A percentile compares a stretch with the other conserved stretches of the same genome.
Conservation (phyloP, 2,888 invertebrate species). For the Drosophila setosimentum region DNA sequence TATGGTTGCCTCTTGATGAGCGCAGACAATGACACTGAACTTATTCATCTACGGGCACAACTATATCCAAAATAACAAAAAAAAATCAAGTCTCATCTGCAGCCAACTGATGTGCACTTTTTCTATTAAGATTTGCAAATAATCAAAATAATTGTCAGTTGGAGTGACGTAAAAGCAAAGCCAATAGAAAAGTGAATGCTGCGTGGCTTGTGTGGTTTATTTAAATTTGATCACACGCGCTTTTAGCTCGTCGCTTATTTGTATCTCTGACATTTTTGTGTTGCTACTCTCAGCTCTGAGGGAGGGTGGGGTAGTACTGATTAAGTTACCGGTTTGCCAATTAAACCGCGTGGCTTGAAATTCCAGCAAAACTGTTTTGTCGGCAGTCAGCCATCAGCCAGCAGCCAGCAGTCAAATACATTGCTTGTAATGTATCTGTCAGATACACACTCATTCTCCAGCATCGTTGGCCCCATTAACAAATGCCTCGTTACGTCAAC, state of each 20-base stretch:
- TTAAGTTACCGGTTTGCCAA: constrained; percentile 68
- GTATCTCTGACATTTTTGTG: constrained; percentile 7
- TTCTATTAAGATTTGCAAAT: background rate
- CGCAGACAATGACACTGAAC: constrained; percentile 60
- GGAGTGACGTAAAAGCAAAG: background rate
- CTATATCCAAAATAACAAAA: background rate
- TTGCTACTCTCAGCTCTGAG: background rate
- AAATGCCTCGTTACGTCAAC: constrained; percentile 23
- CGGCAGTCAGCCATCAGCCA: constrained; percentile 4
- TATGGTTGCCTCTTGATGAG: background rate
- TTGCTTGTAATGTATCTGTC: constrained; percentile 60
- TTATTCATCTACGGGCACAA: background rate
- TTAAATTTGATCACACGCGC: constrained; percentile 20
- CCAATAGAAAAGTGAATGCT: constrained; percentile 7
- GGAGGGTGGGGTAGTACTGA: constrained; percentile 13
- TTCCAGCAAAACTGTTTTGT: constrained; percentile 42
- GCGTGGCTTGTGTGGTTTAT: constrained; percentile 6
- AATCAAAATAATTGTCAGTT: background rate
- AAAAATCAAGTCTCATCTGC: background rate
- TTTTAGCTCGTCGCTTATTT: constrained; percentile 19
- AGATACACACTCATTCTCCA: constrained; percentile 41
- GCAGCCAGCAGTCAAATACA: constrained; percentile 20
- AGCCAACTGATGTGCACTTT: background rate
- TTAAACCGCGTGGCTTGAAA: constrained; percentile 57
- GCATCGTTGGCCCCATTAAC: constrained; percentile 16